Evolutionary conservation across 2,797 vertebrate species (phyloP), one percentile per base, ranked within the genome.

Genomic region (Acridotheres tristis): DNA sequence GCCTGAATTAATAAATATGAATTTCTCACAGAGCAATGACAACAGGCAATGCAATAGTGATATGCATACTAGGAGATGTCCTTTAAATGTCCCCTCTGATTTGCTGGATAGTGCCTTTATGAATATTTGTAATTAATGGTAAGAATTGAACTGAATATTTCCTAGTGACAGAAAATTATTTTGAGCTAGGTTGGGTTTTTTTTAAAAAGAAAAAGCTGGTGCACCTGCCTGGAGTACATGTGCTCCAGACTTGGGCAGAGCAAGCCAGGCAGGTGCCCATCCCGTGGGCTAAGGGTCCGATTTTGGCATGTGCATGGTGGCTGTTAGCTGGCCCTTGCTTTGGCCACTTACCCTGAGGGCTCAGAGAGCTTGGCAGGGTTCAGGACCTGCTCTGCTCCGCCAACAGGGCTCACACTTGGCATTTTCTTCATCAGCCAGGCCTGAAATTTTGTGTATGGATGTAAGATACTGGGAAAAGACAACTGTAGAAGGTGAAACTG

Each of bases 271-370:
- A 3, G 16, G 16, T 32, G 16, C 20, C 36, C 27, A 40, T 32
- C 26, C 48, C 48, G 19, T 9, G n/a, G 38, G 21, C 21, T 30
- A 2, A 1, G 43, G n/a, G 10, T 54, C 34, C 0, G 0, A 42
- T 80, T 90, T 81, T 5, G 11, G 17, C 45, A 14, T 1, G 7
- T 55, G 36, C 38, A 13, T 5, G 3, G 43, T 6, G 2, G 13
- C 54, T 80, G 27, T 79, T 43, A 73, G 32, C 40, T 71, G 57
- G 30, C 12, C 36, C 36, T 38, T 66, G 63, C 38, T 65, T 34
- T 73, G 59, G 61, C 48, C 2, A 3, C 30, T 57, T 43, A 48
- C 34, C 27, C 36, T 66, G 61, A 51, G 13, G 32, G 29, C 34
- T 87, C 58, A 32, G 62, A 67, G 34, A 3, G 2, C 38, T 76